Conservation (phyloP, 2,888 invertebrate species). For the Prosopocoilus inquinatus region DNA sequence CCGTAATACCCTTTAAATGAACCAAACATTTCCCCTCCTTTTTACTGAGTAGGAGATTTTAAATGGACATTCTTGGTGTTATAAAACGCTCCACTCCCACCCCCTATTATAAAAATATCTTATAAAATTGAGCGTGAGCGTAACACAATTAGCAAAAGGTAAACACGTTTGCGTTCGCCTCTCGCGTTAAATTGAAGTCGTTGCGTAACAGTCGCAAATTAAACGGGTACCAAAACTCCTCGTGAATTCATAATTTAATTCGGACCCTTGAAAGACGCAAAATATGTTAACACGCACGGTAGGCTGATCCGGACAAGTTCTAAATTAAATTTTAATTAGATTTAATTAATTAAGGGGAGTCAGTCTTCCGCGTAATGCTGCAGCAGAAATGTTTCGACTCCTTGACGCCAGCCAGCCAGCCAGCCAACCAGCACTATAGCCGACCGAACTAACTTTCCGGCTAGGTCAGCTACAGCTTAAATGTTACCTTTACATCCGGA, state of each 20-base stretch:
- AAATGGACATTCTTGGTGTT: no score
- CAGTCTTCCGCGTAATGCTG: slow-evolving; percentile 25
- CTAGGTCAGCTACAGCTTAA: slow-evolving; percentile 17
- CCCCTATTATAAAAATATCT: no score
- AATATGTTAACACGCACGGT: slow-evolving; percentile 3
- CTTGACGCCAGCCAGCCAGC: slow-evolving; percentile 14
- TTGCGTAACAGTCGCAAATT: no score
- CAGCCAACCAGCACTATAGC: slow-evolving; percentile 3
- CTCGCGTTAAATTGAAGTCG: no score
- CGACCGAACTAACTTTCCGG: slow-evolving; percentile 11
- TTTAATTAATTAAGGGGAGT: slow-evolving; percentile 34
- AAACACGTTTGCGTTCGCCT: no score
- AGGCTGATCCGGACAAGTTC: slow-evolving; percentile 33
- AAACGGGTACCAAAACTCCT: no score
- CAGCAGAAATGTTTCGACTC: slow-evolving; percentile 17
- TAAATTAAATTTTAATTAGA: slow-evolving; percentile 38
- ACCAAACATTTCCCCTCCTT: no score
- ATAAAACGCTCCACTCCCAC: no score
- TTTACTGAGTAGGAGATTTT: no score
- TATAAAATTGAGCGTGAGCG: no score
- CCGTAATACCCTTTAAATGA: no score
- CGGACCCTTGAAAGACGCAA: slow-evolving; percentile 1
- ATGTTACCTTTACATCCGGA: background rate
- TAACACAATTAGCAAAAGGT: no score
- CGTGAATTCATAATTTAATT: background rate